phyloP scores from a whole-genome alignment of 2,113 vertebrate species.

The Ptilonorhynchus violaceus region DNA sequence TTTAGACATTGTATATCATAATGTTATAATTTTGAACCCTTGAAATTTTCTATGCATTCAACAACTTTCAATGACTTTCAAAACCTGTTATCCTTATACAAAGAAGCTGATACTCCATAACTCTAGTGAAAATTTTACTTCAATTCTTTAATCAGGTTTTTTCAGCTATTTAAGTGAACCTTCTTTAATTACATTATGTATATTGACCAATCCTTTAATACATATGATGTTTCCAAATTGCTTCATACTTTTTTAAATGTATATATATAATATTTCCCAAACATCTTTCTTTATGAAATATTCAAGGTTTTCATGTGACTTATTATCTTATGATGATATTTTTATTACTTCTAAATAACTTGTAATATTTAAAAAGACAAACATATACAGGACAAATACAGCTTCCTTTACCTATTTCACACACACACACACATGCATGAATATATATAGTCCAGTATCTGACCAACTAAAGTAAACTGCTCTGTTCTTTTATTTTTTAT shows the following conservation, averaged over 20 bases:
- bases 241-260: background rate
- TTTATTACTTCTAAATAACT: background rate
- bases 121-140: background rate
- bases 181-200: background rate
- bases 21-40: background rate
- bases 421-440: background rate
- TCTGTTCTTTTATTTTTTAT: background rate
- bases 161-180: background rate
- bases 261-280: background rate
- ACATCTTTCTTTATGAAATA: background rate
- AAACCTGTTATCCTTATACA: background rate
- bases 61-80: background rate
- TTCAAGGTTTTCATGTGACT: background rate
- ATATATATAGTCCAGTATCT: background rate
- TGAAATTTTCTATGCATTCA: background rate
- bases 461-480: background rate
- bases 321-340: background rate
- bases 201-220: background rate
- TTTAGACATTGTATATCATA: background rate
- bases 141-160: background rate
- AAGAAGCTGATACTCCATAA: background rate
- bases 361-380: background rate
- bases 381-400: background rate
- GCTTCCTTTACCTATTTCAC: background rate
- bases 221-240: background rate